phyloP scores from a whole-genome alignment of 64 coral and sea anemone species.

The Pocillopora damicornis region DNA sequence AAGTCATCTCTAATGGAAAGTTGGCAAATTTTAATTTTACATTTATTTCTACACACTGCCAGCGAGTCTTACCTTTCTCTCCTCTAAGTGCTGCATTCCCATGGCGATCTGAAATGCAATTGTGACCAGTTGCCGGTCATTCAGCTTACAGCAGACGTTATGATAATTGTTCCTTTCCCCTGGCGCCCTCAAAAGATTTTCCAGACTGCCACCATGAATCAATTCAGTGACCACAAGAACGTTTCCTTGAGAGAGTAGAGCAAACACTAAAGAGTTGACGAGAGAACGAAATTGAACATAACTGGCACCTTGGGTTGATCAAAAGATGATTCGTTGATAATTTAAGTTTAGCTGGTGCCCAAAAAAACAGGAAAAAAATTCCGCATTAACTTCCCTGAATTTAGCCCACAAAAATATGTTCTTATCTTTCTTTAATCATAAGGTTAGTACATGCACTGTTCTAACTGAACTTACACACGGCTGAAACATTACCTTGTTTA shows the following conservation, averaged over 20 bases:
- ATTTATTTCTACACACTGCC: not conserved
- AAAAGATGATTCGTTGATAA: too few species aligned
- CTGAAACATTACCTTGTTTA: too few species aligned
- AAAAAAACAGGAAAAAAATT: too few species aligned
- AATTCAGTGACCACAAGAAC: slow-evolving; percentile 22
- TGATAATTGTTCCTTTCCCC: not conserved
- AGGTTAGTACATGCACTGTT: too few species aligned
- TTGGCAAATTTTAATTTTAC: too few species aligned
- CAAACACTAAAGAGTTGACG: not conserved
- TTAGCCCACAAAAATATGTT: too few species aligned
- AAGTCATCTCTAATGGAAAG: too few species aligned
- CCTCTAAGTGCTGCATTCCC: slow-evolving; percentile 16
- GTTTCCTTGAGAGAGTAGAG: not conserved
- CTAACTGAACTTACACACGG: too few species aligned
- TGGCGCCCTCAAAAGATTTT: not conserved
- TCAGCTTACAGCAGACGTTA: slow-evolving; percentile 9
- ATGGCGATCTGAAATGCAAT: slow-evolving; percentile 12
- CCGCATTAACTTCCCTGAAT: too few species aligned
- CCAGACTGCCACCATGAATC: not conserved
- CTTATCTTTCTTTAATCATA: too few species aligned
- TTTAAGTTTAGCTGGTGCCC: too few species aligned
- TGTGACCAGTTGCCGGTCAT: not conserved
- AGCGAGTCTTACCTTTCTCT: slow-evolving; percentile 8
- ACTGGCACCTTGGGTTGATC: too few species aligned
- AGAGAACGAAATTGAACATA: not conserved